phyloP scores from a whole-genome alignment of 2,888 invertebrate species.

The Sclerodermus sp. region DNA sequence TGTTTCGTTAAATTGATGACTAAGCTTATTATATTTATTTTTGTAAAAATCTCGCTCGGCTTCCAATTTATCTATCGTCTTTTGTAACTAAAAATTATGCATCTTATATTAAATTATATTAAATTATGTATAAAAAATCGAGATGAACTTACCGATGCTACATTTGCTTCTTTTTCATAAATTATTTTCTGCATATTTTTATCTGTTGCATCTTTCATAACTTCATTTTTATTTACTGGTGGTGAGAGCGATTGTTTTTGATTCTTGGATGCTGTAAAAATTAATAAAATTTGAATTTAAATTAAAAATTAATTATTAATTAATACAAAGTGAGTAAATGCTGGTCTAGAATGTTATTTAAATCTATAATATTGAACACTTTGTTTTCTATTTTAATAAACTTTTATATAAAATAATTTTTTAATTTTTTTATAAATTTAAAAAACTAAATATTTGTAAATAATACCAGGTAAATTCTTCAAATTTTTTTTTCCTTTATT shows the following conservation, averaged over 20 bases:
- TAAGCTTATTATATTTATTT: slow-evolving; percentile 58
- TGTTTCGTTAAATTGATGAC: slow-evolving; percentile 51
- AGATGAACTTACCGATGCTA: slow-evolving; percentile 28
- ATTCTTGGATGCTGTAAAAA: slow-evolving; percentile 12
- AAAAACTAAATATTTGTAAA: neutral
- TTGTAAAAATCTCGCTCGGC: slow-evolving; percentile 61
- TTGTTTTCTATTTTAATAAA: slow-evolving; percentile 3
- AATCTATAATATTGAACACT: neutral
- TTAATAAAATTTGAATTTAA: neutral
- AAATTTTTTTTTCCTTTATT: slow-evolving; percentile 28
- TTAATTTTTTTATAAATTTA: slow-evolving; percentile 9
- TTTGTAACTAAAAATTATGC: slow-evolving; percentile 33
- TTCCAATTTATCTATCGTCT: slow-evolving; percentile 49
- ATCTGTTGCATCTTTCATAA: slow-evolving; percentile 5
- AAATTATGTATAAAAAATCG: neutral
- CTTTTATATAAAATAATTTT: slow-evolving; percentile 2
- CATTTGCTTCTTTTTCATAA: slow-evolving; percentile 31
- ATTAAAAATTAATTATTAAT: neutral
- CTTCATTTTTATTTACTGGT: neutral
- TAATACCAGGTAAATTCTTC: no score
- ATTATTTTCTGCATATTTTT: slow-evolving; percentile 14
- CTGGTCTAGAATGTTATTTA: no score
- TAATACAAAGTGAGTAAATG: no score
- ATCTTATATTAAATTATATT: no score
- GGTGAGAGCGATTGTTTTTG: neutral